A percentile compares a stretch with the other conserved stretches of the same genome.
phyloP scores from a whole-genome alignment of 2,888 invertebrate species.

The Ephialtes manifestator region DNA sequence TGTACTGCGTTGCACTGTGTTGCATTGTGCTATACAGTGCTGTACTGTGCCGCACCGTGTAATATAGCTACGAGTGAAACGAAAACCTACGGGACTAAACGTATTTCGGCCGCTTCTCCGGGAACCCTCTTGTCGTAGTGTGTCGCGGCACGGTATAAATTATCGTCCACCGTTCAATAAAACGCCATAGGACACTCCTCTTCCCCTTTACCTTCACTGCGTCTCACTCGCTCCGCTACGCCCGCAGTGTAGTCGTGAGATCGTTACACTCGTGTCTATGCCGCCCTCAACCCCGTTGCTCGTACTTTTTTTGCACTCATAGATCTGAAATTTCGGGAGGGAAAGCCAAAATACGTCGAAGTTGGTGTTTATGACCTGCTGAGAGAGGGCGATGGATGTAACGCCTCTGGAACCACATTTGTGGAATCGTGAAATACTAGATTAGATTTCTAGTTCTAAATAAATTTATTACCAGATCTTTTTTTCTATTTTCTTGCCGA shows the following conservation, averaged over 20 bases:
- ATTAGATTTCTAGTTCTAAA: conserved; percentile 20
- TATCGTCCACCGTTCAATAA: conserved; percentile 44
- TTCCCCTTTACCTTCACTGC: not conserved
- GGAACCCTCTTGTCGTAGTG: not conserved
- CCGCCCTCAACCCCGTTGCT: not conserved
- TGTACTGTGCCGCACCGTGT: no score
- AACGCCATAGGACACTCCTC: conserved; percentile 35
- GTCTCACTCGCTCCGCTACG: not conserved
- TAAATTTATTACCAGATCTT: no score
- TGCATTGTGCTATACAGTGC: no score
- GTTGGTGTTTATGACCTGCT: conserved; percentile 29
- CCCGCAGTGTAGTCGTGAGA: not conserved
- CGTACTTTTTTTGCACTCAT: conserved; percentile 9
- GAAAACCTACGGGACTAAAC: not conserved
- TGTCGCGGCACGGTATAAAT: conserved; percentile 23
- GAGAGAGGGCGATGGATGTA: not conserved
- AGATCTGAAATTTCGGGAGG: not conserved
- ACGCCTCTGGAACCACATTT: conserved; percentile 2
- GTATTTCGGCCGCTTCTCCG: not conserved
- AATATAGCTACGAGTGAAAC: no score
- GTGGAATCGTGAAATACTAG: conserved; percentile 27
- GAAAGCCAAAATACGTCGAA: conserved; percentile 22
- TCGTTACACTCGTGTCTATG: conserved; percentile 3
- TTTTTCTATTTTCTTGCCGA: not conserved
- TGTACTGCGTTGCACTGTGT: no score